phyloP scores from a whole-genome alignment of 2,888 invertebrate species.

The Steromphala cineraria region DNA sequence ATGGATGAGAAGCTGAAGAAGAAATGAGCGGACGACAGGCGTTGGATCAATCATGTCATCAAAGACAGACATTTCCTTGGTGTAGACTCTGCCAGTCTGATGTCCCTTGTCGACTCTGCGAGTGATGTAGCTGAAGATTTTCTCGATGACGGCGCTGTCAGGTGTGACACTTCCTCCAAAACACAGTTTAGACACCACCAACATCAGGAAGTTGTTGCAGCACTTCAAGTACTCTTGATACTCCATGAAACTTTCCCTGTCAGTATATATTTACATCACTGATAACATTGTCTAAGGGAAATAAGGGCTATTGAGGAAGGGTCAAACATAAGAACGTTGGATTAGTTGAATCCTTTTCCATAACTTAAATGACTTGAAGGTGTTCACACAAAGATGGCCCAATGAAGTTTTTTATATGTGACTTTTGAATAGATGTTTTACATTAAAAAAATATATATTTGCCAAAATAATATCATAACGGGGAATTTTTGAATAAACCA shows the following conservation, averaged over 20 bases:
- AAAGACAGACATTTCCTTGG: constrained; percentile 56
- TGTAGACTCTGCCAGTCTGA: constrained; percentile 20
- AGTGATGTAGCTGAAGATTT: constrained; percentile 50
- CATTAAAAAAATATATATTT: no score
- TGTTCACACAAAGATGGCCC: no score
- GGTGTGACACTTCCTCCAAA: constrained; percentile 49
- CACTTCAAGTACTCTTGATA: constrained; percentile 48
- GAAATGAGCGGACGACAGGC: constrained; percentile 62
- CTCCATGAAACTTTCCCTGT: constrained; percentile 36
- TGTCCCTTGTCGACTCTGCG: constrained; percentile 20
- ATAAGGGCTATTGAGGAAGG: no score
- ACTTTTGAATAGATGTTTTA: no score
- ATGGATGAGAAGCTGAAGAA: constrained; percentile 60
- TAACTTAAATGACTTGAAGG: no score
- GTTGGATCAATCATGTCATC: constrained; percentile 59
- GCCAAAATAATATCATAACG: no score
- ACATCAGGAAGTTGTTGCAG: constrained; percentile 61
- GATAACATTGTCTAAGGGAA: no score
- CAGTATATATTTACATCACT: no score
- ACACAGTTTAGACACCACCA: constrained; percentile 59
- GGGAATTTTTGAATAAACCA: no score
- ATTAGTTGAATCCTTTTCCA: no score
- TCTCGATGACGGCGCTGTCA: constrained; percentile 48
- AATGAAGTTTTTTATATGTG: no score
- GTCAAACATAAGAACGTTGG: no score